phyloP scores from a whole-genome alignment of 1,140 invertebrate species.

The Frieseomelitta varia region DNA sequence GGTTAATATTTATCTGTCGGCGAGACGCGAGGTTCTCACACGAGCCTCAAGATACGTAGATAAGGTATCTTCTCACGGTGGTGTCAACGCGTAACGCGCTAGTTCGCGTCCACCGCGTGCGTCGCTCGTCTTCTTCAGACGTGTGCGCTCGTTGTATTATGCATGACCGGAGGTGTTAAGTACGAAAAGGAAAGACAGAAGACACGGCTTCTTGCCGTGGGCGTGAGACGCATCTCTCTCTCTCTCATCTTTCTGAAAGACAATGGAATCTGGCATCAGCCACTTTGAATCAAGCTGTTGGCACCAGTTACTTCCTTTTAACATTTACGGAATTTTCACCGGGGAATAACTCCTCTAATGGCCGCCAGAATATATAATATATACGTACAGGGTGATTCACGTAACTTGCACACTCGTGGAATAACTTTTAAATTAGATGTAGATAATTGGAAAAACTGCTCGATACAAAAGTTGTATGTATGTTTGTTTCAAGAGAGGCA shows the following conservation, averaged over 20 bases:
- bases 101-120: slow-evolving; percentile 36
- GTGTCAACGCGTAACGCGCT: slow-evolving; percentile 38
- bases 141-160: slow-evolving; percentile 39
- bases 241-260: slow-evolving; percentile 32
- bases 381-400: too few relatives aligned
- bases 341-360: not conserved
- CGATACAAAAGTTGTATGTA: too few relatives aligned
- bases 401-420: too few relatives aligned
- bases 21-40: not conserved
- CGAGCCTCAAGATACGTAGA: not conserved
- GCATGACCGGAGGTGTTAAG: slow-evolving; percentile 46
- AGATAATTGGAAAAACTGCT: too few relatives aligned
- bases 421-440: too few relatives aligned
- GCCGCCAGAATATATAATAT: not conserved
- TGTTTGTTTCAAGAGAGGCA: too few relatives aligned
- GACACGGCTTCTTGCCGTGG: slow-evolving; percentile 16
- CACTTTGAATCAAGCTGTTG: slow-evolving; percentile 49
- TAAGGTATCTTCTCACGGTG: slow-evolving; percentile 45
- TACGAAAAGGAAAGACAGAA: slow-evolving; percentile 32
- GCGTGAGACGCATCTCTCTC: slow-evolving; percentile 24
- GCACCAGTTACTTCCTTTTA: slow-evolving; percentile 35
- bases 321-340: slow-evolving; percentile 5
- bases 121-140: slow-evolving; percentile 1
- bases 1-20: not conserved
- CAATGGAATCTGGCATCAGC: slow-evolving; percentile 60